Percentiles rank a stretch among this genome's conserved stretches.
These are phyloP conservation scores for Corythornis madagascariensis DNA, from an alignment of 2,113 vertebrate genomes.

Conservation along the genomic window DNA sequence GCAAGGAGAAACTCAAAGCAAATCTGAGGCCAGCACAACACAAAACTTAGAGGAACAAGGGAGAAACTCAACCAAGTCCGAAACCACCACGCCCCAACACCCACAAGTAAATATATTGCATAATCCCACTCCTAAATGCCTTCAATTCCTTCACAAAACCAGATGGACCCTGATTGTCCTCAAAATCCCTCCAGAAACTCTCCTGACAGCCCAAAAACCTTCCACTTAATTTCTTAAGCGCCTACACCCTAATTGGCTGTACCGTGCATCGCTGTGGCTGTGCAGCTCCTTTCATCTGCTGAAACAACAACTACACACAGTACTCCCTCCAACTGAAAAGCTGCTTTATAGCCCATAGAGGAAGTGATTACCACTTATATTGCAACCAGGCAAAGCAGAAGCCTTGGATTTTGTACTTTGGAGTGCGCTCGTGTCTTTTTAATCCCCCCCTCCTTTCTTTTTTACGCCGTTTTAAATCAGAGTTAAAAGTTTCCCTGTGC, in stretches of 20 bases:
- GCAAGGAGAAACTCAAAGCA: not conserved
- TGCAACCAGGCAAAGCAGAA: not conserved
- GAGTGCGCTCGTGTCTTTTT: not conserved
- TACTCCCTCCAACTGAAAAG: not conserved
- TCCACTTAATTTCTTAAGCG: not conserved
- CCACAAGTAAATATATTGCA: not conserved
- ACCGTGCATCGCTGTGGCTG: not conserved
- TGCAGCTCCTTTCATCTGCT: not conserved
- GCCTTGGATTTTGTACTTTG: not conserved
- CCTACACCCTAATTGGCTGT: not conserved
- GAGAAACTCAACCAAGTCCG: not conserved
- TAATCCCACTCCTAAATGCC: constrained; percentile 7
- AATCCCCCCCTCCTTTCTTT: not conserved
- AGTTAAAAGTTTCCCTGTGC: not conserved
- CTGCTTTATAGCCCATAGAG: not conserved
- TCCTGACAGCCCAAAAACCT: not conserved
- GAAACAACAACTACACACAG: not conserved
- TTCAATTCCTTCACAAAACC: not conserved
- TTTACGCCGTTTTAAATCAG: not conserved
- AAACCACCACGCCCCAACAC: not conserved
- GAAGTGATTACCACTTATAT: not conserved
- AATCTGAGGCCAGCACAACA: not conserved
- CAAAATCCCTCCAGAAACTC: not conserved
- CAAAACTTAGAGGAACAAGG: not conserved
- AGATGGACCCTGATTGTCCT: not conserved